phyloP scores from a whole-genome alignment of 1,140 invertebrate genomes.

The Drosophila punjabiensis region DNA sequence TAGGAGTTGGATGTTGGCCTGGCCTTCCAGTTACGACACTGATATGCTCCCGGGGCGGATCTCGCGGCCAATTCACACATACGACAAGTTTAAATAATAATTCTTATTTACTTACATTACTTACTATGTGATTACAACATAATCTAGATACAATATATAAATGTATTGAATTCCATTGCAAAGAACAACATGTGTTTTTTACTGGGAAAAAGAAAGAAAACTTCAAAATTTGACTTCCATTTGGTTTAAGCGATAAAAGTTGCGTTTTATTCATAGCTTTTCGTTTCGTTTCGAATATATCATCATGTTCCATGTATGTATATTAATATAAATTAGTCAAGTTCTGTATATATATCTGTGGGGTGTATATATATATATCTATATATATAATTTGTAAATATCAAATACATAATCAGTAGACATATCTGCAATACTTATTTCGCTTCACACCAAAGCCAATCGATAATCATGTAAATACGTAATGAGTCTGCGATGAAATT shows the following conservation, averaged over 20 bases:
- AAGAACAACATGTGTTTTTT: slow-evolving; percentile 19
- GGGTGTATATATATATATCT: slow-evolving; percentile 37
- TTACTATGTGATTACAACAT: slow-evolving; percentile 67
- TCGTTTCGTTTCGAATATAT: slow-evolving; percentile 58
- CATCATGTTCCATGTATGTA: slow-evolving; percentile 59
- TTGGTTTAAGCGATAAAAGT: slow-evolving; percentile 70
- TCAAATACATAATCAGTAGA: slow-evolving; percentile 73
- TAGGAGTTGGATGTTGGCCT: slow-evolving; percentile 1
- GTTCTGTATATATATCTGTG: slow-evolving; percentile 48
- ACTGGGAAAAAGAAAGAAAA: neutral
- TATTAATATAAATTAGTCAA: slow-evolving; percentile 81
- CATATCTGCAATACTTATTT: slow-evolving; percentile 66
- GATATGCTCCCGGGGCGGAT: slow-evolving; percentile 17
- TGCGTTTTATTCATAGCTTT: slow-evolving; percentile 73
- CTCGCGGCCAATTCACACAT: slow-evolving; percentile 16
- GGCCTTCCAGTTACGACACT: neutral
- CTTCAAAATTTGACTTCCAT: neutral
- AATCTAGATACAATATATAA: slow-evolving; percentile 72
- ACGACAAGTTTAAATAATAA: slow-evolving; percentile 45
- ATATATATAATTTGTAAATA: slow-evolving; percentile 73
- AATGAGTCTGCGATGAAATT: slow-evolving; percentile 62
- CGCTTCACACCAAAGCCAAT: slow-evolving; percentile 49
- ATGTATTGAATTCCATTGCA: slow-evolving; percentile 79
- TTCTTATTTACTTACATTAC: slow-evolving; percentile 66
- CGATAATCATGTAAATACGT: slow-evolving; percentile 52